These are phyloP conservation scores for Catalaphyllia jardinei DNA, from an alignment of 64 coral and sea anemone species.

Conservation along the genomic window DNA sequence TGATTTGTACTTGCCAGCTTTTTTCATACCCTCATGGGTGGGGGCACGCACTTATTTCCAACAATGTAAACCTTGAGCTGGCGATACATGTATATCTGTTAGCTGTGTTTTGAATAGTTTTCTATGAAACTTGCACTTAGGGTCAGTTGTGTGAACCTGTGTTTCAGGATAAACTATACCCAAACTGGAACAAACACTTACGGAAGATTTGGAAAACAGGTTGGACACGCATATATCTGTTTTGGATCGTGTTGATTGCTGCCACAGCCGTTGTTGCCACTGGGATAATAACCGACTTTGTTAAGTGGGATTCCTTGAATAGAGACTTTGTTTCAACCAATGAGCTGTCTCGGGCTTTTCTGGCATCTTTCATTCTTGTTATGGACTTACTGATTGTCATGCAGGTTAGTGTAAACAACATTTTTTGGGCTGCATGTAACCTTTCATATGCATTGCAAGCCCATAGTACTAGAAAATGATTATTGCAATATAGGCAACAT, in stretches of 20 bases:
- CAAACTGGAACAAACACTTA: slow-evolving; percentile 80
- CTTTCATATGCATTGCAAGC: no score
- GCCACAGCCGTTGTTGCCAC: slow-evolving; percentile 86
- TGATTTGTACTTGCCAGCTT: no score
- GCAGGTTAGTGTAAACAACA: slow-evolving; percentile 64
- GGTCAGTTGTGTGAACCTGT: not conserved
- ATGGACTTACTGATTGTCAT: slow-evolving; percentile 94
- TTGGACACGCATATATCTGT: slow-evolving; percentile 86
- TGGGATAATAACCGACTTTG: slow-evolving; percentile 86
- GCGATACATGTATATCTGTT: no score
- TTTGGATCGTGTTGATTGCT: slow-evolving; percentile 84
- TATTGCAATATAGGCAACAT: no score
- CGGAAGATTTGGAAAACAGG: slow-evolving; percentile 76
- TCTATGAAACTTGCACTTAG: not conserved
- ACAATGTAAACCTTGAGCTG: no score
- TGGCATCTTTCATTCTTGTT: slow-evolving; percentile 88
- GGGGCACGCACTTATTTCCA: no score
- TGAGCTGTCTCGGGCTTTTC: slow-evolving; percentile 91
- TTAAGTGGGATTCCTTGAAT: slow-evolving; percentile 86
- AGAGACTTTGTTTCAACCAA: slow-evolving; percentile 92
- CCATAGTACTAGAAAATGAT: no score
- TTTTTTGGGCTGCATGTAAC: no score
- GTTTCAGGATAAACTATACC: slow-evolving; percentile 89
- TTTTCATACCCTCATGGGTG: no score
- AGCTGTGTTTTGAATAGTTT: not conserved